A percentile compares a stretch with the other conserved stretches of the same genome.
phyloP scores from a whole-genome alignment of 1,140 invertebrate species.

The Tetragonula clypearis region DNA sequence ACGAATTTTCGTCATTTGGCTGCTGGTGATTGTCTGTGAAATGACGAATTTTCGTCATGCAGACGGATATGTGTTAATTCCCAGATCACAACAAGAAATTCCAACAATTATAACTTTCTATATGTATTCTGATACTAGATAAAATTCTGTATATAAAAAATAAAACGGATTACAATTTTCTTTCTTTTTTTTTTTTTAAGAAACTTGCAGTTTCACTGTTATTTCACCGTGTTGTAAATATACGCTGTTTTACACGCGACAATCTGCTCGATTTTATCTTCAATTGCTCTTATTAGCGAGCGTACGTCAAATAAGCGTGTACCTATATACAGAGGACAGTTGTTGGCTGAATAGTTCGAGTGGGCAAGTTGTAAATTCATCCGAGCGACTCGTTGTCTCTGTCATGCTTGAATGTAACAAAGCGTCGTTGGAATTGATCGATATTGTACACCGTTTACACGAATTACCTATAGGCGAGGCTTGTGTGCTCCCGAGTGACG shows the following conservation, averaged over 20 bases:
- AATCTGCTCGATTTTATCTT: not conserved
- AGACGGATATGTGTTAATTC: too few species aligned
- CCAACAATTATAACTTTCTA: too few species aligned
- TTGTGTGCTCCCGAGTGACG: not conserved
- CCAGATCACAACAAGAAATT: too few species aligned
- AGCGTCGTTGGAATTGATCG: not conserved
- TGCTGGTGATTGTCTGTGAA: too few species aligned
- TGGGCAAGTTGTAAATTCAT: not conserved
- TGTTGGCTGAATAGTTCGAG: not conserved
- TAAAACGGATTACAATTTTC: not conserved
- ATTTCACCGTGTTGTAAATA: not conserved
- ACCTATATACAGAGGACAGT: not conserved
- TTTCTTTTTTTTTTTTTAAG: not conserved
- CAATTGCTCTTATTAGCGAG: not conserved
- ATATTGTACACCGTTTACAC: not conserved
- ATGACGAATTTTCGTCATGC: too few species aligned
- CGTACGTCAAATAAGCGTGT: not conserved
- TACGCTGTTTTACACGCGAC: not conserved
- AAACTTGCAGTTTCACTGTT: not conserved
- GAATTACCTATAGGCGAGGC: not conserved
- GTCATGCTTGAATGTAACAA: not conserved
- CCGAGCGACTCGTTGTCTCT: not conserved
- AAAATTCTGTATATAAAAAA: too few species aligned
- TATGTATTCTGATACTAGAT: too few species aligned
- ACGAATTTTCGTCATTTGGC: too few species aligned